phyloP scores from a whole-genome alignment of 2,113 vertebrate species.

The Pygoscelis adeliae region DNA sequence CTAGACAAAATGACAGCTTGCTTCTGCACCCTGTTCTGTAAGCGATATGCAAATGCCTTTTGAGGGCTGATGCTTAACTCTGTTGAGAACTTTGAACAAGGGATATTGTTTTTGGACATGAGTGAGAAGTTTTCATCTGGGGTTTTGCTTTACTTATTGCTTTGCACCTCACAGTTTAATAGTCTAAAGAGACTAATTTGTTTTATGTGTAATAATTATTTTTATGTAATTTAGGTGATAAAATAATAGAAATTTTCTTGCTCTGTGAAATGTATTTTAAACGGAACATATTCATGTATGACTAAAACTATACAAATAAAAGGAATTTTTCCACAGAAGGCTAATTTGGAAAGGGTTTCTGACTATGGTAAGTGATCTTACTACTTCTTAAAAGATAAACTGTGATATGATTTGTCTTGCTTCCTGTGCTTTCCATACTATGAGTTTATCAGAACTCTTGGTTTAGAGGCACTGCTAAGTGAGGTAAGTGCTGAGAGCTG shows the following conservation, averaged over 20 bases:
- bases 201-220: not conserved
- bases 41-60: not conserved
- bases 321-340: not conserved
- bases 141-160: not conserved
- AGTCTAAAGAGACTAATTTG: not conserved
- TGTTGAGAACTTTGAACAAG: not conserved
- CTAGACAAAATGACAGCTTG: not conserved
- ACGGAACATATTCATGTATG: not conserved
- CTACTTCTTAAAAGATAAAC: not conserved
- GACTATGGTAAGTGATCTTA: not conserved
- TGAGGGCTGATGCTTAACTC: not conserved
- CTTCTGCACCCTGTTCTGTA: not conserved
- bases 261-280: not conserved
- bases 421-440: not conserved
- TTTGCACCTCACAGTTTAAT: not conserved
- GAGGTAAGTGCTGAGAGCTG: constrained; percentile 44
- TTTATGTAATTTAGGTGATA: not conserved
- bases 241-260: not conserved
- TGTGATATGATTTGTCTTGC: not conserved
- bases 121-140: not conserved
- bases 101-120: not conserved
- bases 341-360: not conserved
- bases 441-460: not conserved
- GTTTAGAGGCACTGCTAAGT: not conserved
- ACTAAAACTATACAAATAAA: not conserved